A percentile compares a stretch with the other conserved stretches of the same genome.
Conservation (phyloP, 2,888 invertebrate genomes). For the Erebia aethiops region DNA sequence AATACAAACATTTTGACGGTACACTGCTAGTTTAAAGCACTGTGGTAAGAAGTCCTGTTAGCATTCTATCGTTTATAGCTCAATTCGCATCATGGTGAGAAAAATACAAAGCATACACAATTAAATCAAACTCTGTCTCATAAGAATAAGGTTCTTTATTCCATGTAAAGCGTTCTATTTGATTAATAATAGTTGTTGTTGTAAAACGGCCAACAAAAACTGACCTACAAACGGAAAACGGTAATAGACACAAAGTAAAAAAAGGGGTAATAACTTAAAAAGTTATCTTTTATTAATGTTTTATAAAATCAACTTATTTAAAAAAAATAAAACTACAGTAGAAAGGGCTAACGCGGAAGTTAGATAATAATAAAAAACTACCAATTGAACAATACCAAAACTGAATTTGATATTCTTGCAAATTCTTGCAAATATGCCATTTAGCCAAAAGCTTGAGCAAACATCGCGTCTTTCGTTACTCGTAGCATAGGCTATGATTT, state of each 20-base stretch:
- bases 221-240: slow-evolving; percentile 38
- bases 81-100: slow-evolving; percentile 42
- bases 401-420: too few relatives aligned
- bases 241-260: slow-evolving; percentile 23
- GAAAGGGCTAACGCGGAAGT: not conserved
- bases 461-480: too few relatives aligned
- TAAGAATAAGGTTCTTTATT: slow-evolving; percentile 26
- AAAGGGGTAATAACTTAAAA: not conserved
- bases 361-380: too few relatives aligned
- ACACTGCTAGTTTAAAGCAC: not conserved
- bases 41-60: slow-evolving; percentile 35
- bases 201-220: slow-evolving; percentile 34
- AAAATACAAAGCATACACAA: slow-evolving; percentile 10
- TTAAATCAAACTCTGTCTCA: slow-evolving; percentile 20
- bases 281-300: not conserved
- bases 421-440: too few relatives aligned
- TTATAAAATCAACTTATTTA: too few relatives aligned
- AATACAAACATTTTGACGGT: not conserved
- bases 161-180: not conserved
- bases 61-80: slow-evolving; percentile 42
- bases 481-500: too few relatives aligned
- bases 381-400: too few relatives aligned
- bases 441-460: too few relatives aligned
- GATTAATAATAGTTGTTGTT: slow-evolving; percentile 13
- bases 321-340: too few relatives aligned